These are phyloP conservation scores for Chrysolina haemoptera DNA, from an alignment of 2,888 invertebrate genomes.

Conservation along the genomic window DNA sequence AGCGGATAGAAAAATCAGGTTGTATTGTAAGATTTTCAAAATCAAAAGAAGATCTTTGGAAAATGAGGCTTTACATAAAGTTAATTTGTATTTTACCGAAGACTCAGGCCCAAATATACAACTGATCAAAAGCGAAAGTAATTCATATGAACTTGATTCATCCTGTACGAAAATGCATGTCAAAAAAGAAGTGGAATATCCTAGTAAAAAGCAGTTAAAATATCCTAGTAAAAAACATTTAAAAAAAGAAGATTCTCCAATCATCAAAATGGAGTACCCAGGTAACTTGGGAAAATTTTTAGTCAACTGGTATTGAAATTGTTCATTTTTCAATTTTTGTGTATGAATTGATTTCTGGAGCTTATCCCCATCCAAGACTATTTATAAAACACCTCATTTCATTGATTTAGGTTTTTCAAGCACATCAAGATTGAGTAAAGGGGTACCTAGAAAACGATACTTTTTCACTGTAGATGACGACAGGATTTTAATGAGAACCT, in stretches of 20 bases:
- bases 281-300: background rate
- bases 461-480: constrained; percentile 31
- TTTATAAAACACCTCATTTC: no score
- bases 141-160: background rate
- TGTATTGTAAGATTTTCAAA: constrained; percentile 30
- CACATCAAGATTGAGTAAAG: background rate
- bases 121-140: background rate
- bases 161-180: background rate
- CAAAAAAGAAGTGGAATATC: constrained; percentile 15
- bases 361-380: no score
- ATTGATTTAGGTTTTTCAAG: background rate
- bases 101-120: constrained; percentile 8
- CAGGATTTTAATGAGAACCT: constrained; percentile 25
- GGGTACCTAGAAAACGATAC: constrained; percentile 1
- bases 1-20: constrained; percentile 35
- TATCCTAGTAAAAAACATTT: background rate
- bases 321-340: no score
- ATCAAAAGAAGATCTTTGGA: constrained; percentile 24
- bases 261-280: constrained; percentile 6
- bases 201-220: constrained; percentile 9
- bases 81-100: constrained; percentile 30
- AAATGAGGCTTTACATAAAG: constrained; percentile 19
- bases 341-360: no score
- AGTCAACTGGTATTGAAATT: no score
- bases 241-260: constrained; percentile 3